These are phyloP conservation scores for Epinephelus lanceolatus DNA, from an alignment of 2,113 vertebrate genomes.

Conservation along the genomic window DNA sequence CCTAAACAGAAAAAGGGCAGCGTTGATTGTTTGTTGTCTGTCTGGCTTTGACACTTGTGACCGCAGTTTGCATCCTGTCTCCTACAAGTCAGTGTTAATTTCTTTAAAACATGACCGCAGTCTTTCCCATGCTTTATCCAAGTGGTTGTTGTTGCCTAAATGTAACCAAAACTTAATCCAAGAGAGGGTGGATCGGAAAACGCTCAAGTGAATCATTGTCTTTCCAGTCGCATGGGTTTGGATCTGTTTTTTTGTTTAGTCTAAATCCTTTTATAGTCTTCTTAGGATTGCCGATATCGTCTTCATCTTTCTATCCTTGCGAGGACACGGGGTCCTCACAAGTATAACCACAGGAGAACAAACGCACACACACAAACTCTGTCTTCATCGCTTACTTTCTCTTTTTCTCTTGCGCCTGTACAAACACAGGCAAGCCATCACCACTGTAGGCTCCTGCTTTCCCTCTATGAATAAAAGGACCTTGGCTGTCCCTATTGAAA, in stretches of 20 bases:
- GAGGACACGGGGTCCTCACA: background rate
- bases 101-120: background rate
- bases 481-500: constrained; percentile 68
- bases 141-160: background rate
- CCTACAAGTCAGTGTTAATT: background rate
- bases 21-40: background rate
- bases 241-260: constrained; percentile 6
- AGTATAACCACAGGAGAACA: background rate
- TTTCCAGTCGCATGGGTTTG: background rate
- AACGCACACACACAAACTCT: constrained; percentile 6
- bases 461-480: constrained; percentile 58
- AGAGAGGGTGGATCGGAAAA: background rate
- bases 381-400: background rate
- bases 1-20: background rate
- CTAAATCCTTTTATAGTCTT: background rate
- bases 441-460: constrained; percentile 10
- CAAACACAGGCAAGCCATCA: constrained; percentile 25
- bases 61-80: background rate
- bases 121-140: constrained; percentile 27
- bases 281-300: background rate
- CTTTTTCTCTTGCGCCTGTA: background rate
- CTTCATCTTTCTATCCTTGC: constrained; percentile 14
- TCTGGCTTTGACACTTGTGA: background rate
- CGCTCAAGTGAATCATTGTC: constrained; percentile 12
- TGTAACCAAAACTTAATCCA: background rate